Base-by-base conservation (phyloP, 2,113 vertebrate genomes). In the Apodemus speciosus region DNA sequence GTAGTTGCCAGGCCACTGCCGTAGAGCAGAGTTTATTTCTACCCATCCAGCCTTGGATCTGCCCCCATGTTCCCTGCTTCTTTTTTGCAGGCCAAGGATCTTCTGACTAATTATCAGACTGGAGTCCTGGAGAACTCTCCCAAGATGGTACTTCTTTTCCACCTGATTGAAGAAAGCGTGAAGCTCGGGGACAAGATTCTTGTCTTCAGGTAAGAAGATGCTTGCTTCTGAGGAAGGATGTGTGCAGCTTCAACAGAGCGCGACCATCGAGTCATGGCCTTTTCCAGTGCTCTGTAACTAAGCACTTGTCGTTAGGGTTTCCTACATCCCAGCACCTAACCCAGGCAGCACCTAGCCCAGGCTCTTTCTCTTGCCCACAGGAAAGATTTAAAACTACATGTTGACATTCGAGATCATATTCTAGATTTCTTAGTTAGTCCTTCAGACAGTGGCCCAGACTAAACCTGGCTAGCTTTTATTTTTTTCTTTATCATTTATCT, bases 71-170 rank as follows among this genome's bases (percentile, higher is more conserved):
- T 62, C 81, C 66, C 90, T 75, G 30, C 84, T 97, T 97, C 89
- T 97, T 0, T 84, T 38, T 72, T 90, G 18, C 95, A 99, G 99
- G 99, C 99, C 92, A 99, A 99, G 97, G 99, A 99, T 92, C 98
- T 99, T 93, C 98, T 99, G 98, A 98, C 97, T 89, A 98, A 99
- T 97, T 99, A 99, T 97, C 98, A 99, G 94, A 98, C 97, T 0
- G 99, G 99, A 60, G 98, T 99, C 95, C 97, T 99, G 96, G 99
- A 99, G 95, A 99, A 99, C 97, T 99, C 99, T 0, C 99, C 99
- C 66, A 99, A 99, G 97, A 99, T 99, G 99, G 98, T 99, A 81
- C 97, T 99, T 89, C 99, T 99, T n/a, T 99, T 99, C 97, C 98
- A 99, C 97, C 96, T 99, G 95, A 99, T 99, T 79, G 99, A 99